Evolutionary conservation across 2,888 invertebrate species (phyloP).

Genomic region (Isotomurus palustris): DNA sequence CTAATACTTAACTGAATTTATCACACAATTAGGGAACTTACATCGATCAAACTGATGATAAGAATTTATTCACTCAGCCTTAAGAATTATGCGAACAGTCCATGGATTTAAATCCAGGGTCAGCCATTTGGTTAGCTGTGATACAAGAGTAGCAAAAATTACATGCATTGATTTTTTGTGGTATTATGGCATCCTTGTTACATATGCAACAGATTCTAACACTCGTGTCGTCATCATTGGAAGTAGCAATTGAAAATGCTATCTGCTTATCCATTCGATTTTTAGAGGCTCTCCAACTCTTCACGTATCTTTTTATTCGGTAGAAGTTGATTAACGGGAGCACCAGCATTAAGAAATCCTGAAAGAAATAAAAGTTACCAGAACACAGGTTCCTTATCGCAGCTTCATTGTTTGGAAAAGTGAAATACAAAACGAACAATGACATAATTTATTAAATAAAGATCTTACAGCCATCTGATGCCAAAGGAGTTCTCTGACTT

Average conservation of each 20-base stretch:
- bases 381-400: too few relatives aligned
- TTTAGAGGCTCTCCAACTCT: neutral
- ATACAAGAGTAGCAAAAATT: slow-evolving; percentile 37
- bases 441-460: too few relatives aligned
- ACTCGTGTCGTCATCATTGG: neutral
- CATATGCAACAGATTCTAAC: slow-evolving; percentile 30
- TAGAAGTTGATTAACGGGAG: slow-evolving; percentile 37
- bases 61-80: too few relatives aligned
- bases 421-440: neutral
- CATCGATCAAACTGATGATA: too few relatives aligned
- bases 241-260: neutral
- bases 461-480: slow-evolving; percentile 42
- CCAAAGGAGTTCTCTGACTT: slow-evolving; percentile 40
- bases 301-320: slow-evolving; percentile 24
- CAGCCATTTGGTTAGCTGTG: slow-evolving; percentile 24
- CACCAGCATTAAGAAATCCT: slow-evolving; percentile 39
- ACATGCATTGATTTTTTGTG: slow-evolving; percentile 21
- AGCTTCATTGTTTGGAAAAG: neutral
- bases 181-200: slow-evolving; percentile 37
- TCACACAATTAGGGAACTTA: too few relatives aligned
- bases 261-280: too few relatives aligned
- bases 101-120: slow-evolving; percentile 11
- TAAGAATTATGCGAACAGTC: too few relatives aligned
- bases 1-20: too few relatives aligned
- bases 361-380: slow-evolving; percentile 13